Percentiles rank a stretch among this genome's conserved stretches.
phyloP scores from a whole-genome alignment of 1,140 invertebrate genomes.

The Papilio polyxenes region DNA sequence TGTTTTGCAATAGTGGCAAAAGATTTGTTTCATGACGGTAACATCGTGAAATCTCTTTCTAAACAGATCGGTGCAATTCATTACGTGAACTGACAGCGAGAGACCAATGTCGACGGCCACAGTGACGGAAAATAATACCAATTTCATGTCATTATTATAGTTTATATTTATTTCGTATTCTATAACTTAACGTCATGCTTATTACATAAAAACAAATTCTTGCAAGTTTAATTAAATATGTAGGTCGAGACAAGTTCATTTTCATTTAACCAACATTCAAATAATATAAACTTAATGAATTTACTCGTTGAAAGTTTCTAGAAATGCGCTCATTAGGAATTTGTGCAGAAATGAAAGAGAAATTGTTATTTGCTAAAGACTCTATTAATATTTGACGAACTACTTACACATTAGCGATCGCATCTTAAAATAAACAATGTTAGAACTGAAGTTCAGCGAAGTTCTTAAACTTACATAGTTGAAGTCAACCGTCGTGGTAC shows the following conservation, averaged over 20 bases:
- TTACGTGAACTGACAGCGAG: neutral
- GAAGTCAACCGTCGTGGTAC: neutral
- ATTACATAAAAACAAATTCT: neutral
- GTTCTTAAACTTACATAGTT: neutral
- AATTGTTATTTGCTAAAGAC: neutral
- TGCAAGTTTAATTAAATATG: neutral
- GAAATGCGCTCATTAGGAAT: neutral
- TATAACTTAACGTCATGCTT: neutral
- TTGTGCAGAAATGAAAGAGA: neutral
- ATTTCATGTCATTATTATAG: neutral
- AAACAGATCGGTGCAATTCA: neutral
- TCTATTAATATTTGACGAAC: neutral
- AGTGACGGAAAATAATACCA: neutral
- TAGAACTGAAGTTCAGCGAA: neutral
- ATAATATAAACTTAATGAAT: neutral
- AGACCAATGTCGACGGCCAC: neutral
- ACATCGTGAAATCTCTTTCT: neutral
- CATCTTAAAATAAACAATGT: neutral
- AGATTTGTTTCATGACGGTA: no score
- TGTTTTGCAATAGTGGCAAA: no score
- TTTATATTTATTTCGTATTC: neutral
- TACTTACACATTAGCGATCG: neutral
- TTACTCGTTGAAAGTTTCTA: neutral
- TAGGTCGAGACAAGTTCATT: neutral
- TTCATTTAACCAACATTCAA: neutral